phyloP scores from a whole-genome alignment of 2,113 vertebrate species.

The Scomber scombrus region DNA sequence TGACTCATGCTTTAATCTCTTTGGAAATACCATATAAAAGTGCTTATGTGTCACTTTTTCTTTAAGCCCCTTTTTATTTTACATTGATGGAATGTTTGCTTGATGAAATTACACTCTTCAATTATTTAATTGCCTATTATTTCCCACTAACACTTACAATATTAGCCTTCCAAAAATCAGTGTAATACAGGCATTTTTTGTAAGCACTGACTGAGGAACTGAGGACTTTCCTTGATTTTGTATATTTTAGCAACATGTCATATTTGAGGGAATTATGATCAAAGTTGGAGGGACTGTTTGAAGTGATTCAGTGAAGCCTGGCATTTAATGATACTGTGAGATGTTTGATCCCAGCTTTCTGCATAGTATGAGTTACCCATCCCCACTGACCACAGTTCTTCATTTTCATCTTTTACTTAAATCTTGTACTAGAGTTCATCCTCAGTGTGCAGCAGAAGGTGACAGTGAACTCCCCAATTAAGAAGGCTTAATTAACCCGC shows the following conservation, averaged over 20 bases:
- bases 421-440: not conserved
- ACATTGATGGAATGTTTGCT: slow-evolving; percentile 5
- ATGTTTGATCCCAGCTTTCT: slow-evolving; percentile 5
- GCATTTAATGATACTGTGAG: slow-evolving; percentile 3
- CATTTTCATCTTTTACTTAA: not conserved
- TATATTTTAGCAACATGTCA: not conserved
- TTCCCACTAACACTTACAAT: slow-evolving; percentile 20
- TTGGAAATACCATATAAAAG: slow-evolving; percentile 17
- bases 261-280: slow-evolving; percentile 11
- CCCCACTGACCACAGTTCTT: not conserved
- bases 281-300: not conserved
- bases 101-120: slow-evolving; percentile 16
- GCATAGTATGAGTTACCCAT: not conserved
- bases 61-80: slow-evolving; percentile 9
- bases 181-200: slow-evolving; percentile 5
- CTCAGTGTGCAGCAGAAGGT: not conserved
- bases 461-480: not conserved
- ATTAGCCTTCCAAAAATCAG: slow-evolving; percentile 3
- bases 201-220: not conserved
- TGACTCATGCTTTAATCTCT: not conserved
- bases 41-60: not conserved
- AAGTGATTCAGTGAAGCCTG: slow-evolving; percentile 9
- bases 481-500: not conserved
- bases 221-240: slow-evolving; percentile 3
- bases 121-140: slow-evolving; percentile 18